Base-by-base conservation (phyloP, 35 echinoderm and acorn worm species). In the Patiria miniata region DNA sequence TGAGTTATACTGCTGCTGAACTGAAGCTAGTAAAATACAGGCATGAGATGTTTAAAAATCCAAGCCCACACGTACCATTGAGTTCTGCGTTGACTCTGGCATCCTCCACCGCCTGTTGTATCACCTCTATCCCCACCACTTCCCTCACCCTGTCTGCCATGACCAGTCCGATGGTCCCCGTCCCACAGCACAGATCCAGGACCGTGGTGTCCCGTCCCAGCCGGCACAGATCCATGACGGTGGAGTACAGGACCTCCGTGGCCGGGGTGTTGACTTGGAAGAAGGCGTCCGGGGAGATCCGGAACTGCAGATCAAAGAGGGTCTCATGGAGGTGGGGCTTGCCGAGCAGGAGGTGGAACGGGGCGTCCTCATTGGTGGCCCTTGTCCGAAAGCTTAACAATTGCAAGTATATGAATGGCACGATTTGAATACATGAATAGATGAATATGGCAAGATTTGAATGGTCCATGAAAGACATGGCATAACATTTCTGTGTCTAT, bases 181-280 rank as follows among this genome's bases (percentile, higher is more conserved):
- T 92, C 30, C 90, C 90, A 81, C 90, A 92, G 42, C 84, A 92
- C 69, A 92, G 36, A 68, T 92, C 90, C 52, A 92, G 21, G 0
- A 92, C 33, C 1, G 84, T 80, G 28, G 78, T 92, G 18, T 78
- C 18, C 19, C 15, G 37, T 36, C 38, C 50, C 39, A 57, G 76
- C 0, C 32, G 21, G 34, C 53, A 51, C 19, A 92, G 44, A 2
- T 86, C 78, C 60, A 60, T 85, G 37, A 92, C 84, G 5, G 90
- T 92, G 9, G 83, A 92, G 44, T 92, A 92, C 77, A 92, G 52
- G 2, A 92, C 53, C 40, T 92, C 90, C 26, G 90, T 78, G 22
- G 76, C 84, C 17, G 39, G 29, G 10, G 90, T 92, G 60, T 92
- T 92, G 53, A 68, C 54, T 73, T 92, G 90, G 78, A 92, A 92